Evolutionary conservation across 2,797 vertebrate genomes (phyloP), one percentile per base, ranked within the genome.

Genomic region (Xerus rutilus): DNA sequence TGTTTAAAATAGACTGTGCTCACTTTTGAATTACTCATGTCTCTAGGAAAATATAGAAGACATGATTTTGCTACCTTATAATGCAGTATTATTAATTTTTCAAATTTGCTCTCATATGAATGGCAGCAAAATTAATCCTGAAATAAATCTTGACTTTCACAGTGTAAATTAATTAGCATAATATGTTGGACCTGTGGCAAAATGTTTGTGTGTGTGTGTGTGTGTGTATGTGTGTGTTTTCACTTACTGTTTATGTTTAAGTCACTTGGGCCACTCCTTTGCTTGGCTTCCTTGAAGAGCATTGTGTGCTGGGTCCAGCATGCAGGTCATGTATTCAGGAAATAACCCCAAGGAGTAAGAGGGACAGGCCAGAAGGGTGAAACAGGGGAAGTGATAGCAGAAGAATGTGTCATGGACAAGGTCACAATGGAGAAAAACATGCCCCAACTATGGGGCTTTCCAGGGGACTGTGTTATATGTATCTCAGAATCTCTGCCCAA

Each of bases 1-100:
- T 93, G 77, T 95, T 88, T 96, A 89, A 96, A 86, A 65, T 69
- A 72, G 67, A 52, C 30, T 47, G 13, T 62, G 1, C 11, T 65
- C n/a, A 89, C 25, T 47, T 86, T 94, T n/a, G 52, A 95, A 72
- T 95, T 67, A 76, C 35, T 82, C 72, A 76, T 45, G 11, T 74
- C 23, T 74, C 1, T 62, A 72, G 52, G 78, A 67, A 90, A 77
- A 52, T 54, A 78, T 8, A 84, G 67, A 93, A 79, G 43, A 49
- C 7, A 62, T 64, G 14, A 90, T 74, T 85, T 90, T 84, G 69
- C 59, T 28, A 43, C 54, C 7, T 87, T 93, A 47, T 52, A 81
- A 84, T 85, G 5, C 3, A 85, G 4, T 69, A 70, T 73, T 93
- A 94, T 73, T 93, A 94, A 45, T 35, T 83, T 96, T 94, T 94